Conservation (phyloP, 2,113 vertebrate species). For the Bostrychus sinensis region DNA sequence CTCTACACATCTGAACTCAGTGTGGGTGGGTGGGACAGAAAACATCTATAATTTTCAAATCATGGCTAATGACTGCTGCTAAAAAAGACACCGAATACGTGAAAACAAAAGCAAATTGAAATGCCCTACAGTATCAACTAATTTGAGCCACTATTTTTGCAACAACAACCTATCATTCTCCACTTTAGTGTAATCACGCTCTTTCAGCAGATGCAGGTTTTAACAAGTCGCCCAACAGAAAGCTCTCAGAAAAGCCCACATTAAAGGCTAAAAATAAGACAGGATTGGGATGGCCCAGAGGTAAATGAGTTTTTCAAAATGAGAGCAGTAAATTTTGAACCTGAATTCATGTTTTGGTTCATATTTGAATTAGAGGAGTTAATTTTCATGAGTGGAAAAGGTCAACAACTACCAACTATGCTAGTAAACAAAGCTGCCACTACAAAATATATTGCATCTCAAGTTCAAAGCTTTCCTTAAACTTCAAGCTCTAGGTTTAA, state of each 20-base stretch:
- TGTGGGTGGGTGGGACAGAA: not conserved
- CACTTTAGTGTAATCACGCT: conserved; percentile 45
- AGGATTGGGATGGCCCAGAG: conserved; percentile 13
- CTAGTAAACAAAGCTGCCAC: no score
- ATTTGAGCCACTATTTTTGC: conserved; percentile 38
- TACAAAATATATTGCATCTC: no score
- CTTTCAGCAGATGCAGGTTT: conserved; percentile 43
- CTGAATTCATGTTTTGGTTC: conserved; percentile 24
- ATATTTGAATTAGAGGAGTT: not conserved
- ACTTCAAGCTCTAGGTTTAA: no score
- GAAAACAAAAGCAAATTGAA: conserved; percentile 17
- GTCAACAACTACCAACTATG: no score
- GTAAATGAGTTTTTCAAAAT: conserved; percentile 17
- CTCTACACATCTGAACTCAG: conserved; percentile 17
- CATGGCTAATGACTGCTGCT: conserved; percentile 30
- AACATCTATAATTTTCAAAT: conserved; percentile 39
- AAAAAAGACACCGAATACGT: conserved; percentile 22
- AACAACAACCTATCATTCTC: conserved; percentile 49
- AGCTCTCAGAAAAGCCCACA: conserved; percentile 42
- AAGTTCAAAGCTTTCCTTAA: no score
- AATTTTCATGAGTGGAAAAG: no score
- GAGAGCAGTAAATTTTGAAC: conserved; percentile 3
- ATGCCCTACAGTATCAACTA: conserved; percentile 12
- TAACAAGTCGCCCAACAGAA: conserved; percentile 37
- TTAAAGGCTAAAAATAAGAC: conserved; percentile 44